Percentiles rank a stretch among this genome's conserved stretches.
Conservation (phyloP, 2,797 vertebrate genomes). For the Megaceryle alcyon region DNA sequence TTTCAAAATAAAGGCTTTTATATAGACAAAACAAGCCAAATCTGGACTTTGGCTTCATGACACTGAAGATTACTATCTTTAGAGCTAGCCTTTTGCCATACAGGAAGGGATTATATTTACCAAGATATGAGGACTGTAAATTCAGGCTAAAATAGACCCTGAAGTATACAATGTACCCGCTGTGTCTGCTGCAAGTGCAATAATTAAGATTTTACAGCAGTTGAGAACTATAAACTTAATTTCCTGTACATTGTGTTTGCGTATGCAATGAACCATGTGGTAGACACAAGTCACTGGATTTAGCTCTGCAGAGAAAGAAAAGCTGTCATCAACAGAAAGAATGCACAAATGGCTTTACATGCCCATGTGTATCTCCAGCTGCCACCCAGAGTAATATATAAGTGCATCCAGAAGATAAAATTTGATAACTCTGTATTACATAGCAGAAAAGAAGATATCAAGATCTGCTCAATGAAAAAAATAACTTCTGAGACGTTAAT, state of each 20-base stretch:
- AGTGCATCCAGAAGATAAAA: neutral
- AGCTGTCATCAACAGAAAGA: neutral
- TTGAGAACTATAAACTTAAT: neutral
- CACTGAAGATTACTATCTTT: neutral
- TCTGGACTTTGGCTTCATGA: neutral
- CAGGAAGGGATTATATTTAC: neutral
- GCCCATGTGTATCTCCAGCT: neutral
- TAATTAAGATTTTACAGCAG: slow-evolving; percentile 1
- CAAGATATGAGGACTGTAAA: neutral
- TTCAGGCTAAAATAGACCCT: neutral
- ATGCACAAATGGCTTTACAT: neutral
- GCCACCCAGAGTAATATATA: neutral
- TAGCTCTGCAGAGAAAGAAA: neutral
- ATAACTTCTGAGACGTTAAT: neutral
- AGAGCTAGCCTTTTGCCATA: neutral
- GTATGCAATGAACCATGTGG: neutral
- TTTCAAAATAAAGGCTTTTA: neutral
- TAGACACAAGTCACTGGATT: neutral
- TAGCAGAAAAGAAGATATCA: neutral
- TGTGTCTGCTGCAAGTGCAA: neutral
- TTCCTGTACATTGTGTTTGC: neutral
- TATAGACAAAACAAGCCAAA: neutral
- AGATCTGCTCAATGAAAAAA: neutral
- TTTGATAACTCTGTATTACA: neutral
- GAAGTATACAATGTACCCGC: neutral